Evolutionary conservation across 2,113 vertebrate species (phyloP).

Genomic region (Trinectes maculatus): DNA sequence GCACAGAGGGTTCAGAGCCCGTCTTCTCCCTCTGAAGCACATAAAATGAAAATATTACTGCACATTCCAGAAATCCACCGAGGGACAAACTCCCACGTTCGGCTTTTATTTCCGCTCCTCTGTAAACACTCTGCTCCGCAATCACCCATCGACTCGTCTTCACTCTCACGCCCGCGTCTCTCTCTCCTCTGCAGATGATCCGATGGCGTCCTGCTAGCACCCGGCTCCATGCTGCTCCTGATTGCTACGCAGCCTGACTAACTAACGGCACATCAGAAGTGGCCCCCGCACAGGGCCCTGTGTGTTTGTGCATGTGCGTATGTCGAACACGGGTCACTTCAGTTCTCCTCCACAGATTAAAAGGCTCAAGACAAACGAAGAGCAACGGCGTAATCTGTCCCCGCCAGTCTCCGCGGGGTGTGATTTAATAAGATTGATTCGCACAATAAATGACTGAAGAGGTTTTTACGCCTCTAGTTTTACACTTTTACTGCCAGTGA

Average conservation of each 20-base stretch:
- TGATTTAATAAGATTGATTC: constrained; percentile 59
- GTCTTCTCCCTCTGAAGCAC: constrained; percentile 57
- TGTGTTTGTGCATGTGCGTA: neutral
- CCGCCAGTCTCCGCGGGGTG: constrained; percentile 37
- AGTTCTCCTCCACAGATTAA: constrained; percentile 38
- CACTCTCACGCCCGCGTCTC: constrained; percentile 28
- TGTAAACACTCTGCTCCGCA: constrained; percentile 70
- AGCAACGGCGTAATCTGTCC: constrained; percentile 34
- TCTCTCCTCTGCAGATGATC: constrained; percentile 24
- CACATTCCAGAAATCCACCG: constrained; percentile 55
- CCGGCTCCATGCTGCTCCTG: constrained; percentile 61
- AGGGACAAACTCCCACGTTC: constrained; percentile 66
- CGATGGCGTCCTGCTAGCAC: constrained; percentile 53
- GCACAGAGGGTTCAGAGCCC: constrained; percentile 55
- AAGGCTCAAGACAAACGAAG: constrained; percentile 57
- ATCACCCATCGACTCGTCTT: constrained; percentile 59
- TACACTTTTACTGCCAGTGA: constrained; percentile 29
- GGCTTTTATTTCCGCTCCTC: constrained; percentile 66
- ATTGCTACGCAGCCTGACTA: constrained; percentile 54
- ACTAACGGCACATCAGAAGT: constrained; percentile 61
- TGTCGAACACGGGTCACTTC: constrained; percentile 42
- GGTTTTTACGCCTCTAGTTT: constrained; percentile 34
- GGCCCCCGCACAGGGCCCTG: constrained; percentile 34
- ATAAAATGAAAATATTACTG: constrained; percentile 63
- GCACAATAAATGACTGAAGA: constrained; percentile 42